These are phyloP conservation scores for Andrena bucephala DNA, from an alignment of 2,888 invertebrate genomes.

Conservation along the genomic window DNA sequence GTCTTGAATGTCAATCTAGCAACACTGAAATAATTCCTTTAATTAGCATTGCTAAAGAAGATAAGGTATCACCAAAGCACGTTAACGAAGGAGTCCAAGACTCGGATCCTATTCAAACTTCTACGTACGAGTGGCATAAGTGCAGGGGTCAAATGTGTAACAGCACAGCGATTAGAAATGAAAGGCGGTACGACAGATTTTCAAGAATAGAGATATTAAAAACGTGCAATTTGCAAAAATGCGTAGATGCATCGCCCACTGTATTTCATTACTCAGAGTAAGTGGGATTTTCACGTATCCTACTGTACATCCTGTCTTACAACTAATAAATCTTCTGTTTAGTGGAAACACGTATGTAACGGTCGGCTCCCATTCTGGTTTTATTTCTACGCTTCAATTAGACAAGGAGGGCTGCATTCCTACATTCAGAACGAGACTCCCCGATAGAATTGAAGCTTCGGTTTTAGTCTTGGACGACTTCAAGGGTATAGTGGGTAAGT, in stretches of 20 bases:
- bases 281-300: conserved; percentile 74
- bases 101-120: conserved; percentile 4
- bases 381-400: conserved; percentile 87
- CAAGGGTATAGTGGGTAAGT: conserved; percentile 89
- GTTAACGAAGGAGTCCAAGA: neutral
- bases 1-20: neutral
- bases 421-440: conserved; percentile 86
- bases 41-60: neutral
- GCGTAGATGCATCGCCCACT: conserved; percentile 93
- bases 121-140: conserved; percentile 75
- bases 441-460: conserved; percentile 91
- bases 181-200: conserved; percentile 18
- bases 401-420: conserved; percentile 86
- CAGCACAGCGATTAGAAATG: conserved; percentile 14
- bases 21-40: conserved; percentile 7
- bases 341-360: conserved; percentile 83
- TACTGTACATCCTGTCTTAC: neutral
- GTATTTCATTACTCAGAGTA: conserved; percentile 85
- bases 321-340: conserved; percentile 40
- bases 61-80: neutral
- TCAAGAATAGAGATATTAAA: conserved; percentile 83
- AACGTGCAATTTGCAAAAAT: conserved; percentile 89
- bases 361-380: conserved; percentile 92
- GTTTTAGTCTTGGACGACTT: conserved; percentile 85
- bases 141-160: conserved; percentile 69